Percentiles rank a stretch among this genome's conserved stretches.
phyloP scores from a whole-genome alignment of 2,113 vertebrate genomes.

The Corydoras sp. region DNA sequence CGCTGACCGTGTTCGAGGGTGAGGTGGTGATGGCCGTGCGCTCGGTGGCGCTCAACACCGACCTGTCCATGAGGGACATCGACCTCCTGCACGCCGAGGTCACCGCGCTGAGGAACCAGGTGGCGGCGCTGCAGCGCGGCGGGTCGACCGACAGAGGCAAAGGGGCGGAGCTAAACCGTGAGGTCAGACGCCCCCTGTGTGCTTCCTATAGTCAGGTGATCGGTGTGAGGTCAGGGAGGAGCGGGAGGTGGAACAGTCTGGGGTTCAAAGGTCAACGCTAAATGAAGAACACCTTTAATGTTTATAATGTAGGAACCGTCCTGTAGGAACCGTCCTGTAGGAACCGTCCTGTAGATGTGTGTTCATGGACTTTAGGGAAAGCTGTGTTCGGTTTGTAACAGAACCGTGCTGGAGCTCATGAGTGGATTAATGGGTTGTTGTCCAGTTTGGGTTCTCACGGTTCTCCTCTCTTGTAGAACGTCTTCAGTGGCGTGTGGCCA shows the following conservation, averaged over 20 bases:
- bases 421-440: too few species aligned
- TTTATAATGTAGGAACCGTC: too few species aligned
- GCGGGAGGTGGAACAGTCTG: too few species aligned
- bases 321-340: too few species aligned
- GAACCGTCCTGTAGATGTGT: too few species aligned
- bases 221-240: too few species aligned
- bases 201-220: too few species aligned
- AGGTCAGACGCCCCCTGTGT: not conserved
- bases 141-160: not conserved
- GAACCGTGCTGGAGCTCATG: too few species aligned
- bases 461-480: not conserved
- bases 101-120: not conserved
- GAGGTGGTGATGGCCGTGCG: not conserved
- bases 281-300: too few species aligned
- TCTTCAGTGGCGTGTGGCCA: not conserved
- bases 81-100: conserved; percentile 2
- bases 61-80: conserved; percentile 13
- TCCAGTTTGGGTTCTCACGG: not conserved
- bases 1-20: not conserved
- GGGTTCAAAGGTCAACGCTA: too few species aligned
- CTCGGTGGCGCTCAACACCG: conserved; percentile 4
- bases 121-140: not conserved
- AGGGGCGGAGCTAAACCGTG: not conserved
- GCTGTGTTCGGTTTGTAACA: too few species aligned
- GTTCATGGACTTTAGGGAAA: too few species aligned